Base-by-base conservation (phyloP, 2,888 invertebrate species). In the Drosophila birchii region DNA sequence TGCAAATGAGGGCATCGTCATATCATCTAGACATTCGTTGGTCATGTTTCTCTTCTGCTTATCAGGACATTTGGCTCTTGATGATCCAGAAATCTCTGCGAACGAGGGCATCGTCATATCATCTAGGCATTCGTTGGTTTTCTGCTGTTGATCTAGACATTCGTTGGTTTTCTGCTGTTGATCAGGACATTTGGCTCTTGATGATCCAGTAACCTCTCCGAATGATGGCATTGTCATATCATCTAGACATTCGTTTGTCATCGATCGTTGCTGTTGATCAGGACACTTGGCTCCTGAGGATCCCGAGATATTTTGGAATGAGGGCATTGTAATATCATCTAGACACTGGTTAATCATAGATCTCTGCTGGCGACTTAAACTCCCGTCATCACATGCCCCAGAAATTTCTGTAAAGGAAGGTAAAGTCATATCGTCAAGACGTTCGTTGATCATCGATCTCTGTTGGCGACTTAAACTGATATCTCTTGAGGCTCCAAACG, bases 41-140 rank as follows among this genome's bases (percentile, higher is more conserved):
- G 41, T 18, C n/a, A 18, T 39, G n/a, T 9, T 8, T n/a, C n/a
- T n/a, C n/a, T n/a, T 41, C 41, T 18, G 18, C 5, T 11, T 1
- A 18, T 9, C 18, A 18, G 41, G 4, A 18, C 18, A 18, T 9
- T 11, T 41, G 1, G 11, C 41, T 7, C 41, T 18, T 11, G 41
- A 41, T 0, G 38, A 38, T 2, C 41, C 44, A 3, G 54, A 58
- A 3, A 38, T 26, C 1, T 9, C n/a, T 3, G 9, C 39, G 29
- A 39, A 63, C 5, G 75, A 75, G 2, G 75, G 71, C 66, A 68
- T 69, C 5, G 79, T 59, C 16, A 66, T 14, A 26, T 75, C 39
- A 0, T 75, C 61, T 2, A 62, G 26, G 3, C 39, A 61, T 7
- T 60, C 62, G 14, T 44, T 44, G 43, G 26, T 26, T 26, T 3